Conservation (phyloP, 2,888 invertebrate species). For the Physocephala rufipes region DNA sequence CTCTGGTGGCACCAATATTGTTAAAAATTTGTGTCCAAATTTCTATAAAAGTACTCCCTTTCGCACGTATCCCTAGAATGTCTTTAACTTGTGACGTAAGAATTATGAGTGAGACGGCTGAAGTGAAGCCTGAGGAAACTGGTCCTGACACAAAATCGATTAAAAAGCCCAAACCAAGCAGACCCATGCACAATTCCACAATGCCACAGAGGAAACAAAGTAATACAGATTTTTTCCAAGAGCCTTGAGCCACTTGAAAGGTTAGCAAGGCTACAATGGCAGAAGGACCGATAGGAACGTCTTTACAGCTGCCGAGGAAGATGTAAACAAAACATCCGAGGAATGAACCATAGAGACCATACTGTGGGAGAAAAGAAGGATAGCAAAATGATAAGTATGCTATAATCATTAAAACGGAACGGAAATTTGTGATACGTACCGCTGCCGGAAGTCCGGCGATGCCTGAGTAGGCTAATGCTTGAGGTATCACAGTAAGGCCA, state of each 20-base stretch:
- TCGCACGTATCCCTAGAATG: conserved; percentile 77
- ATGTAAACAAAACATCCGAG: conserved; percentile 91
- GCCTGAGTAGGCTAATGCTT: conserved; percentile 83
- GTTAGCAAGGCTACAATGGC: conserved; percentile 90
- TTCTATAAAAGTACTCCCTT: conserved; percentile 79
- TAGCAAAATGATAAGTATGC: neutral
- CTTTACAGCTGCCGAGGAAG: conserved; percentile 89
- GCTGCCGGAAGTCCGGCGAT: conserved; percentile 81
- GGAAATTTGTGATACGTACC: conserved; percentile 60
- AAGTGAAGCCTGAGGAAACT: conserved; percentile 89
- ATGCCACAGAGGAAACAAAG: conserved; percentile 79
- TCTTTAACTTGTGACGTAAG: conserved; percentile 89
- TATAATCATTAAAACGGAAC: no score
- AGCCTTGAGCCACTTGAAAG: conserved; percentile 77
- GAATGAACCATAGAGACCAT: conserved; percentile 94
- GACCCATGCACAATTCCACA: conserved; percentile 82
- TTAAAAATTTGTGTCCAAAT: conserved; percentile 78
- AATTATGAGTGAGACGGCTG: conserved; percentile 88
- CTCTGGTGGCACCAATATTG: conserved; percentile 73
- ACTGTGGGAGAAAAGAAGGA: conserved; percentile 68
- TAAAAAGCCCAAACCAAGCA: conserved; percentile 84
- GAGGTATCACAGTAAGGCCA: conserved; percentile 92
- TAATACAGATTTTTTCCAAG: conserved; percentile 72
- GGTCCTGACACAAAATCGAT: conserved; percentile 91
- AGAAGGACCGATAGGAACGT: conserved; percentile 91